Conservation (phyloP, 2,797 vertebrate genomes). For the Rhincodon typus region DNA sequence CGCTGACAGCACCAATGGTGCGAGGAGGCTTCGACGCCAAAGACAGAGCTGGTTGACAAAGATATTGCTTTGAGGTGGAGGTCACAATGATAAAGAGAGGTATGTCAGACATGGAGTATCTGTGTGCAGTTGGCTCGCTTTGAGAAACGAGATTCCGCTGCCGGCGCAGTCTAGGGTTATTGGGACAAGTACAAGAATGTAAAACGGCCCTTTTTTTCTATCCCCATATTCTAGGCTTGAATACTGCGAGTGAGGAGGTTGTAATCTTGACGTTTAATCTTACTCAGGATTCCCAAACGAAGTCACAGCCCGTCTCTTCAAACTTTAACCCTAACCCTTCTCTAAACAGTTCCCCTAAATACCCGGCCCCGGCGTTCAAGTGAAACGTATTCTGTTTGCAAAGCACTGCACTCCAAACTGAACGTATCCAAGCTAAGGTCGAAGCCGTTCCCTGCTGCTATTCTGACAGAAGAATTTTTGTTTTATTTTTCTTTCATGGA, state of each 20-base stretch:
- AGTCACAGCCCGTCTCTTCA: background rate
- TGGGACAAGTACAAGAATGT: background rate
- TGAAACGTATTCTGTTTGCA: background rate
- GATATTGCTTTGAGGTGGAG: background rate
- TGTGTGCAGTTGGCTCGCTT: background rate
- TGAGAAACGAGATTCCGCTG: background rate
- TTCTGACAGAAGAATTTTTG: background rate
- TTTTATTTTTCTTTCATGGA: background rate
- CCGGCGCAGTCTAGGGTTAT: background rate
- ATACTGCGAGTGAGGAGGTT: background rate
- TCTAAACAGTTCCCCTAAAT: background rate
- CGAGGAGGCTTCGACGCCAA: background rate
- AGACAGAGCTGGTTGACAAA: background rate
- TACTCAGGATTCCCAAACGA: background rate
- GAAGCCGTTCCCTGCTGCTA: background rate
- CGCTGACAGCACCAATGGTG: background rate
- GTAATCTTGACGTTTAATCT: background rate
- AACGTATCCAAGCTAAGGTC: background rate
- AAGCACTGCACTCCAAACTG: background rate
- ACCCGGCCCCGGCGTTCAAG: background rate
- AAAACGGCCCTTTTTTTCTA: background rate
- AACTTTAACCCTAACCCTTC: background rate
- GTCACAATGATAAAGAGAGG: background rate
- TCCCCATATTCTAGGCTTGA: background rate
- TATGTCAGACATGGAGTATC: background rate